phyloP scores from a whole-genome alignment of 2,113 vertebrate species.

The Melierax canorus region DNA sequence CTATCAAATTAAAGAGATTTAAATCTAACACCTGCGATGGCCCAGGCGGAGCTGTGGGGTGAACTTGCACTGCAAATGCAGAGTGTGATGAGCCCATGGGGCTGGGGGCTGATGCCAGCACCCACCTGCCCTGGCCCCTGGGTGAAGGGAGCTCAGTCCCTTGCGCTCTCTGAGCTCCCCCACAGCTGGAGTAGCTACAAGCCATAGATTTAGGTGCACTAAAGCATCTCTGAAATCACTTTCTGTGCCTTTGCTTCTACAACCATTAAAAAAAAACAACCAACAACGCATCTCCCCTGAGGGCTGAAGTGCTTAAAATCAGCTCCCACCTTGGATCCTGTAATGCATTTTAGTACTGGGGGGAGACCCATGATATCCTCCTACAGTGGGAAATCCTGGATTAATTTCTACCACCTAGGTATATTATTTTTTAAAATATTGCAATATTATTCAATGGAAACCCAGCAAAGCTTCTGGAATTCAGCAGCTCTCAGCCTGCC shows the following conservation, averaged over 20 bases:
- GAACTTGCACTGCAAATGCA: background rate
- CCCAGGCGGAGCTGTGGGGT: background rate
- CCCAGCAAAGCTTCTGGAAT: background rate
- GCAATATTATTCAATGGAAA: background rate
- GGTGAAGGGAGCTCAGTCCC: background rate
- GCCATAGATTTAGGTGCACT: background rate
- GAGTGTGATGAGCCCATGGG: fast-evolving
- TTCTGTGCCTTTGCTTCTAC: background rate
- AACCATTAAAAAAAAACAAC: background rate
- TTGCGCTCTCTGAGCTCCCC: background rate
- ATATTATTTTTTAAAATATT: background rate
- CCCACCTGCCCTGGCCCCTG: background rate
- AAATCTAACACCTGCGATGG: background rate
- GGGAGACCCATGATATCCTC: background rate
- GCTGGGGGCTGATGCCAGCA: background rate
- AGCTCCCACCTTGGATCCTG: background rate
- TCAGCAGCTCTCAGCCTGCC: background rate
- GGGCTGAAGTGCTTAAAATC: background rate
- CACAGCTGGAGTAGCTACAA: fast-evolving
- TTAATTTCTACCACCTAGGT: background rate
- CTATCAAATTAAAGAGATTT: background rate
- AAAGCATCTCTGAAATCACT: background rate
- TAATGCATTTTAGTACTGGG: background rate
- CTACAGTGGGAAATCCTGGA: background rate
- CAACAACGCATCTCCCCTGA: background rate